These are phyloP conservation scores for Ditula angustiorana DNA, from an alignment of 2,888 invertebrate species.

Conservation along the genomic window DNA sequence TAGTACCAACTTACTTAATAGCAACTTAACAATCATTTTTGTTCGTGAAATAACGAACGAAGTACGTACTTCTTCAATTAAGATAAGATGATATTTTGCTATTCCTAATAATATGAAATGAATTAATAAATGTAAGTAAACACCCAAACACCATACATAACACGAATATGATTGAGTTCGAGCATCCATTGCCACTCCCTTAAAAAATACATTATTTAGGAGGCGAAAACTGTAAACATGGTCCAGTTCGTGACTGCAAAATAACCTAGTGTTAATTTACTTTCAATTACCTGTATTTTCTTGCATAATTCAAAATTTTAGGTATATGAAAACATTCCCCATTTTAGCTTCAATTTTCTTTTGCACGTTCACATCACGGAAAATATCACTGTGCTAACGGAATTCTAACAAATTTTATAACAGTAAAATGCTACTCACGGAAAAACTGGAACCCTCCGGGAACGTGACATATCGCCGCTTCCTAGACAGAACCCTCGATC, in stretches of 20 bases:
- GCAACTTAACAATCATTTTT: no score
- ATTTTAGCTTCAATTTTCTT: background rate
- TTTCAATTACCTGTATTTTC: background rate
- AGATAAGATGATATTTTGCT: no score
- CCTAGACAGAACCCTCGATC: slow-evolving; percentile 79
- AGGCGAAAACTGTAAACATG: background rate
- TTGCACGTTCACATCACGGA: background rate
- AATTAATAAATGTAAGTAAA: no score
- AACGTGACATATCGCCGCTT: slow-evolving; percentile 88
- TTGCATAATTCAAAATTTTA: background rate
- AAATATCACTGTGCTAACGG: slow-evolving; percentile 11
- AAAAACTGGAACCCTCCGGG: slow-evolving; percentile 89
- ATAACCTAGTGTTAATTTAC: background rate
- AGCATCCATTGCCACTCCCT: no score
- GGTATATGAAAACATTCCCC: background rate
- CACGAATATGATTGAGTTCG: no score
- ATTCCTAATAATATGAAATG: no score
- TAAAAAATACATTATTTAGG: no score
- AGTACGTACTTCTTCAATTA: no score
- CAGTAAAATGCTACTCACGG: slow-evolving; percentile 77
- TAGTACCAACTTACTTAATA: no score
- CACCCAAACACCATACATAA: no score
- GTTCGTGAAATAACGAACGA: no score
- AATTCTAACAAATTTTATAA: slow-evolving; percentile 5
- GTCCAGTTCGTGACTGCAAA: background rate